Evolutionary conservation across 2,797 vertebrate species (phyloP).

Genomic region (Rousettus madagascariensis): DNA sequence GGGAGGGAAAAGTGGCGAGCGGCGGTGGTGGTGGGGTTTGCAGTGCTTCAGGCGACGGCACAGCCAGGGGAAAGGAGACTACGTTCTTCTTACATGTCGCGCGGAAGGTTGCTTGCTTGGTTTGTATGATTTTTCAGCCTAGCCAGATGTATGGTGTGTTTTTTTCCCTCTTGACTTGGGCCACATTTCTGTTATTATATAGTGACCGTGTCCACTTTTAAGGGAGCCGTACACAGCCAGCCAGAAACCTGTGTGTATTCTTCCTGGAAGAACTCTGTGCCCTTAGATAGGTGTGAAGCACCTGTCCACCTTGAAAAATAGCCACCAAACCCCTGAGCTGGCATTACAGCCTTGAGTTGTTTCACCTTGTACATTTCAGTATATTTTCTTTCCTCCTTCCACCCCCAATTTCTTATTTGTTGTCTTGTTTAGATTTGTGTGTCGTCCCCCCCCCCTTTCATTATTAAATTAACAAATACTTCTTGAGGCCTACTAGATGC

Average conservation of each 20-base stretch:
- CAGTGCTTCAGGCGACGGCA: not conserved
- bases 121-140: constrained; percentile 40
- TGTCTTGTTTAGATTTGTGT: not conserved
- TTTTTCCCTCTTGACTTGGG: not conserved
- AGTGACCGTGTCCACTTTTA: constrained; percentile 6
- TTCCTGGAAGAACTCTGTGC: constrained; percentile 12
- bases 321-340: not conserved
- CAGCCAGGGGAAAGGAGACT: not conserved
- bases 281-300: constrained; percentile 50
- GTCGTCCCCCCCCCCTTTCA: not conserved
- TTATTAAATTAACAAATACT: not conserved
- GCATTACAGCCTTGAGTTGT: not conserved
- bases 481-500: constrained; percentile 33
- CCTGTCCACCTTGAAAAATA: constrained; percentile 59
- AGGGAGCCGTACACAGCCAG: constrained; percentile 29
- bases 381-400: not conserved
- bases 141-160: constrained; percentile 50
- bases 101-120: constrained; percentile 36
- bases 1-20: not conserved
- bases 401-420: not conserved
- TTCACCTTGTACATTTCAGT: not conserved
- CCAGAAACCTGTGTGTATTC: constrained; percentile 32
- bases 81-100: not conserved
- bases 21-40: not conserved
- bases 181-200: constrained; percentile 34